Evolutionary conservation across 2,888 invertebrate species (phyloP).

Genomic region (Colostygia pectinataria): DNA sequence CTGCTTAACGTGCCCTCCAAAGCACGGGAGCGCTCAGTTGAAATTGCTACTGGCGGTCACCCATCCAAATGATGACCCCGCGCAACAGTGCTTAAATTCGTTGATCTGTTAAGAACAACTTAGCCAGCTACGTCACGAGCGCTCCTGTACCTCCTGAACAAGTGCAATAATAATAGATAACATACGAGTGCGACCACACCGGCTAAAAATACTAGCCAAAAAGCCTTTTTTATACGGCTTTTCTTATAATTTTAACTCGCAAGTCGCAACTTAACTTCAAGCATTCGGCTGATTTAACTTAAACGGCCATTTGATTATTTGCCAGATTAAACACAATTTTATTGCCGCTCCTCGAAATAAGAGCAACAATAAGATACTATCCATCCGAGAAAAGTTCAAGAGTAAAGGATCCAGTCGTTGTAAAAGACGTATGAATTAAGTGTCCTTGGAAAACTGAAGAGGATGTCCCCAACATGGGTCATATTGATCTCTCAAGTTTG

Average conservation of each 20-base stretch:
- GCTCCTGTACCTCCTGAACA: too few species aligned
- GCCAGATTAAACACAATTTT: constrained; percentile 28
- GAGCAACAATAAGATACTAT: constrained; percentile 13
- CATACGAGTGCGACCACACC: too few species aligned
- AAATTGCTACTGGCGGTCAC: too few species aligned
- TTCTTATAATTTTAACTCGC: not conserved
- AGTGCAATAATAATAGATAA: too few species aligned
- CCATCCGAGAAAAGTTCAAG: constrained; percentile 13
- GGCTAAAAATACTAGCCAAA: too few species aligned
- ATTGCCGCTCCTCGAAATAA: constrained; percentile 17
- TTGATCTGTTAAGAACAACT: too few species aligned
- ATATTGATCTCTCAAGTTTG: too few species aligned
- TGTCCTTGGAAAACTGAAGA: constrained; percentile 8
- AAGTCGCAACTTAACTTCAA: constrained; percentile 10
- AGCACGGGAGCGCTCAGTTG: too few species aligned
- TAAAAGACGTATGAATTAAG: constrained; percentile 11
- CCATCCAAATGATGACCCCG: too few species aligned
- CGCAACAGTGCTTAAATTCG: too few species aligned
- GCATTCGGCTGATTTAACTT: constrained; percentile 26
- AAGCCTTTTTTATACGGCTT: constrained; percentile 5
- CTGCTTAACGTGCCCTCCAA: too few species aligned
- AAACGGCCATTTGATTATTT: constrained; percentile 30
- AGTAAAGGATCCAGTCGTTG: constrained; percentile 3
- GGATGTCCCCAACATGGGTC: not conserved
- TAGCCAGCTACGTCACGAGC: too few species aligned